A percentile compares a stretch with the other conserved stretches of the same genome.
phyloP scores from a whole-genome alignment of 1,140 invertebrate species.

The Megathymus violae region DNA sequence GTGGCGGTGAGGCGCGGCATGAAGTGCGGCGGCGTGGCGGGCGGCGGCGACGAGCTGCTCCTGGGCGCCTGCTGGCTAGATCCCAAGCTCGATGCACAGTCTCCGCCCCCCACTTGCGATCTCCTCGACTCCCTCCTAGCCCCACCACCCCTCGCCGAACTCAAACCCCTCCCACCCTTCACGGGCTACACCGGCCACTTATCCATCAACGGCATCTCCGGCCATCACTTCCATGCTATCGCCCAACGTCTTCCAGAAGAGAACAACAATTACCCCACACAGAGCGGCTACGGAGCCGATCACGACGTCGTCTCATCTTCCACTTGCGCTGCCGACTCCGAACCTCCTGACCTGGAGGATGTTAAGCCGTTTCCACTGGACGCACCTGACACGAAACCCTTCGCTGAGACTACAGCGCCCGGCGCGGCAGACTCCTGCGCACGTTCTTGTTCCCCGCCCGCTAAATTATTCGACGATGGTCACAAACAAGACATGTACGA shows the following conservation, averaged over 20 bases:
- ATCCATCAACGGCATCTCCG: constrained; percentile 92
- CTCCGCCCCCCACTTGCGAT: constrained; percentile 70
- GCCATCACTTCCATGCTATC: constrained; percentile 94
- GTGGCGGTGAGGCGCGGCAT: constrained; percentile 75
- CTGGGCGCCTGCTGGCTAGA: constrained; percentile 84
- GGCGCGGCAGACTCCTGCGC: constrained; percentile 71
- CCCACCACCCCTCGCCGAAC: constrained; percentile 88
- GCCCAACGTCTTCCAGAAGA: constrained; percentile 87
- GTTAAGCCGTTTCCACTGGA: constrained; percentile 85
- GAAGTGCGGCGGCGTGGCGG: constrained; percentile 68
- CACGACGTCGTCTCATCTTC: constrained; percentile 88
- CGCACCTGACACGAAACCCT: constrained; percentile 80
- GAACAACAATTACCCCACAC: constrained; percentile 87
- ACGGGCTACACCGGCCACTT: constrained; percentile 92
- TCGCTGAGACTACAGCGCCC: constrained; percentile 61
- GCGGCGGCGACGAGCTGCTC: constrained; percentile 81
- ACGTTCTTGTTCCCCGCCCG: constrained; percentile 73
- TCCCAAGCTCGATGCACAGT: constrained; percentile 70
- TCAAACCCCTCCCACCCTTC: constrained; percentile 94
- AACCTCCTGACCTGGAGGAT: constrained; percentile 82
- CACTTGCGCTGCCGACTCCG: constrained; percentile 85
- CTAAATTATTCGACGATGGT: constrained; percentile 72
- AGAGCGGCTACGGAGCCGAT: constrained; percentile 85
- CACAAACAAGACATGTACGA: constrained; percentile 86
- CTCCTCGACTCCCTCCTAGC: constrained; percentile 86